Evolutionary conservation across 2,113 vertebrate species (phyloP).

Genomic region (Peromyscus leucopus): DNA sequence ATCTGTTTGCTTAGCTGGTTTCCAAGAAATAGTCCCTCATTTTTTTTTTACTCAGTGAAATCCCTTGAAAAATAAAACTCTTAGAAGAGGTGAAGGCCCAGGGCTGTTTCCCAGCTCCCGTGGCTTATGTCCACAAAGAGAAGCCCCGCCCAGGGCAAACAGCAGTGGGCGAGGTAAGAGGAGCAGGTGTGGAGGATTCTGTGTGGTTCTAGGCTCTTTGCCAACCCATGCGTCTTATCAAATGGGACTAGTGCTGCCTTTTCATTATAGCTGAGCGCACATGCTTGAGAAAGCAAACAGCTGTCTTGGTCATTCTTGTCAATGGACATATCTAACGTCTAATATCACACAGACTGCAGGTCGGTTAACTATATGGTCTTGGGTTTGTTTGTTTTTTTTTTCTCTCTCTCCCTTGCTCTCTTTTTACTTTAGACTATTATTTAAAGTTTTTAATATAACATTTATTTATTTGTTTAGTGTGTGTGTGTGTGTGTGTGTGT

Average conservation of each 20-base stretch:
- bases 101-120: not conserved
- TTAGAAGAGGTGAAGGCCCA: not conserved
- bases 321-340: slow-evolving; percentile 36
- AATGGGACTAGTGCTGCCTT: not conserved
- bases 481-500: not conserved
- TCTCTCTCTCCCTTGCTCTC: not conserved
- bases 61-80: slow-evolving; percentile 45
- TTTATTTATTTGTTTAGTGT: not conserved
- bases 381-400: too few species aligned
- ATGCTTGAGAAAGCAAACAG: slow-evolving; percentile 37
- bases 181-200: slow-evolving; percentile 23
- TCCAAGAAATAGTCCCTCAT: slow-evolving; percentile 20
- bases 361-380: not conserved
- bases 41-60: slow-evolving; percentile 15
- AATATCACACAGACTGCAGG: not conserved
- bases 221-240: slow-evolving; percentile 14
- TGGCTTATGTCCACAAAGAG: not conserved
- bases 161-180: not conserved
- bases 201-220: not conserved
- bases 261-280: slow-evolving; percentile 16
- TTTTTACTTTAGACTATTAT: slow-evolving; percentile 7
- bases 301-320: slow-evolving; percentile 41
- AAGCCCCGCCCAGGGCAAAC: not conserved
- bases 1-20: slow-evolving; percentile 48
- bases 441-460: not conserved